Evolutionary conservation across 1,140 invertebrate species (phyloP), one percentile per base, ranked within the genome.

Genomic region (Bombus ignitus): DNA sequence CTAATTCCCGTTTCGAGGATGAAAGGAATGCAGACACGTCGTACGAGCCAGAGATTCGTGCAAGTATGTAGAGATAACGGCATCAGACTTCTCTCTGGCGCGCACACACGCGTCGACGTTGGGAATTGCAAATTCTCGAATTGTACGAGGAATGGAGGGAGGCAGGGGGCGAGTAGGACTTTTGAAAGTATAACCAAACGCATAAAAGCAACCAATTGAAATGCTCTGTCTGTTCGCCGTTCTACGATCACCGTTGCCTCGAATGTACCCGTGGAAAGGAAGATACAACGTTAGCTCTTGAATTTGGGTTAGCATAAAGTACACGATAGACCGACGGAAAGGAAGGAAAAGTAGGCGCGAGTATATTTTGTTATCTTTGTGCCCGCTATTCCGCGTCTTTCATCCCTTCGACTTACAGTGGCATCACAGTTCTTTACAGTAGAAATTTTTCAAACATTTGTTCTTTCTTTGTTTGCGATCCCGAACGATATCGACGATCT

Each of bases 111-210:
- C 57, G 42, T 35, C 71, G 71, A 47, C 44, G 44, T 22, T 72
- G 90, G 81, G 90, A 93, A 93, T 93, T 94, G 92, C 90, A 93
- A 93, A 94, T 93, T 93, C 90, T 87, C 76, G 82, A 90, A 88
- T 77, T 78, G 85, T 39, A 73, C 68, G 80, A 83, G 66, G 53
- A 28, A 35, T 73, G 35, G 39, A 18, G 10, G 22, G 44, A 39
- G 0, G 37, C 0, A 39, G 5, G 12, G 59, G 28, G 10, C 2
- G 28, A 1, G 71, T 59, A 62, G 32, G 42, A 42, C 65, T 89
- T 81, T 73, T 87, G 62, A 86, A 73, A 87, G 78, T 72, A 71
- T 39, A 79, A 79, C 88, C 85, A 87, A 88, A 88, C 88, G 89
- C 85, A 82, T 89, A 76, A 79, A 86, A 78, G 84, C 74, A 84